phyloP scores from a whole-genome alignment of 2,888 invertebrate genomes.

The Catocala sponsa region DNA sequence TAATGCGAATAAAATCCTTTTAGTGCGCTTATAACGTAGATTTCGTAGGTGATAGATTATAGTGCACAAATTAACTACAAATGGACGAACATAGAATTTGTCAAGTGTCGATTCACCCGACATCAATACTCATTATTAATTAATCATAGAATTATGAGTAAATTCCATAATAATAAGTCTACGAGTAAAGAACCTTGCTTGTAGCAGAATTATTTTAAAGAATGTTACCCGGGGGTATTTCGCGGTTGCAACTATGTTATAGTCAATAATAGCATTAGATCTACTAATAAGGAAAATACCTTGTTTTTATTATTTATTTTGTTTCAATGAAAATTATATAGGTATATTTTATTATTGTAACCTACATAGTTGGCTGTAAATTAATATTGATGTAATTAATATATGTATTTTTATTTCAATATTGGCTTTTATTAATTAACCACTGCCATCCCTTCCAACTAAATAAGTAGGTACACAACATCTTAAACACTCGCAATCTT shows the following conservation, averaged over 20 bases:
- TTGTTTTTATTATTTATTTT: conserved; percentile 88
- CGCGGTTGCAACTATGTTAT: conserved; percentile 78
- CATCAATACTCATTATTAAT: conserved; percentile 79
- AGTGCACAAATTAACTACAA: conserved; percentile 38
- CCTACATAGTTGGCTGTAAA: conserved; percentile 88
- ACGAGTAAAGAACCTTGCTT: conserved; percentile 86
- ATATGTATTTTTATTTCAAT: conserved; percentile 88
- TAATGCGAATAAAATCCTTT: conserved; percentile 17
- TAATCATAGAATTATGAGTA: conserved; percentile 83
- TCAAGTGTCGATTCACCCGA: conserved; percentile 64
- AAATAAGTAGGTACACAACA: no score
- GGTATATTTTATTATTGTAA: conserved; percentile 88
- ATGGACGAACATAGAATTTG: conserved; percentile 23
- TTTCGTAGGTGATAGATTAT: conserved; percentile 41
- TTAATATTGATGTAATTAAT: conserved; percentile 89
- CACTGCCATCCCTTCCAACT: not conserved
- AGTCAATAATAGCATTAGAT: conserved; percentile 85
- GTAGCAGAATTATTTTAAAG: conserved; percentile 81
- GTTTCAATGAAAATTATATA: conserved; percentile 87
- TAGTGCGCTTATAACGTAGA: conserved; percentile 44
- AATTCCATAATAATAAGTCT: conserved; percentile 85
- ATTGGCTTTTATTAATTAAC: conserved; percentile 65
- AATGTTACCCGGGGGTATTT: conserved; percentile 82
- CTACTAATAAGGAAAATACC: conserved; percentile 82
- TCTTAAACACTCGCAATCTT: no score